Evolutionary conservation across 1,140 invertebrate genomes (phyloP), one percentile per base, ranked within the genome.

Genomic region (Anagrus nilaparvatae): DNA sequence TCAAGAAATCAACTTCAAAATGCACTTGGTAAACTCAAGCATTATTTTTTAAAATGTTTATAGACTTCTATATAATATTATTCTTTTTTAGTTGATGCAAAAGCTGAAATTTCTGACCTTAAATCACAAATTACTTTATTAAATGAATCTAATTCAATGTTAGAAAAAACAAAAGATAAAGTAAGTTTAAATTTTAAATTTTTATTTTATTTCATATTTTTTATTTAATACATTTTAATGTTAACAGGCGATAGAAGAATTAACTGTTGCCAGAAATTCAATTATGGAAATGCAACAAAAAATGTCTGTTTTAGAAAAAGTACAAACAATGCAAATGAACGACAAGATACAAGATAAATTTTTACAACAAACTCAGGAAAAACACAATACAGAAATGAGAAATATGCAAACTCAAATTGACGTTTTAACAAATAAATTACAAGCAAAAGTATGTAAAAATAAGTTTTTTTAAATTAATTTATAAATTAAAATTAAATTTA

Each of bases 391-490:
- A 5, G 57, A 64, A 44, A 49, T 67, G 34, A 61, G 48, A 48
- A 63, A 64, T 48, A 56, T 65, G 58, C 60, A 65, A 34, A 61
- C 50, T 5, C 56, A 67, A 41, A 60, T 66, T 38, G 56, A 65
- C 40, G 27, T 51, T 13, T 49, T 66, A 17, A 55, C 52, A 4
- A 55, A 50, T 18, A 58, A 60, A 45, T 48, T 64, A 18, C 55
- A 54, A 35, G 33, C 40, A 17, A 65, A 63, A 57, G 63, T 65
- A 55, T 46, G 34, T 44, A 13, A 14, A 28, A 29, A 29, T 17
- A 16, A 31, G 19, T 40, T 40, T 1, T 20, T 48, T 17, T 44
- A 37, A 25, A 19, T 45, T 36, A 35, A 20, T 41, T 29, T 34
- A 38, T 44, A 40, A 17, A 48, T 37, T 18, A 40, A 32, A 17